Evolutionary conservation across 1,140 invertebrate species (phyloP), one percentile per base, ranked within the genome.

Genomic region (Pollicipes pollicipes): DNA sequence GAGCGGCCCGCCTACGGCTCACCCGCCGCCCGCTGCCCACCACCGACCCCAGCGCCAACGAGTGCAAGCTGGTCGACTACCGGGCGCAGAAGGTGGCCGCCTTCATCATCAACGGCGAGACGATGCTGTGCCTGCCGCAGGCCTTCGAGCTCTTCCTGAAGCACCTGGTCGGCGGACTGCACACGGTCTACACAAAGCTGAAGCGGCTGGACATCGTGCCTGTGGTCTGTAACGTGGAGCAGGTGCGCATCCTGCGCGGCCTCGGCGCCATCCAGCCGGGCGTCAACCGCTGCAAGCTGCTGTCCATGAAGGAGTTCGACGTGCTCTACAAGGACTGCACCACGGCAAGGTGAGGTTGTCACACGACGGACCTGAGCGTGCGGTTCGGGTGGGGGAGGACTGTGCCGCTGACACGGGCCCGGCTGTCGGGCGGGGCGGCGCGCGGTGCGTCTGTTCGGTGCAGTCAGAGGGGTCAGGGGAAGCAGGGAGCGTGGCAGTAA

Each of bases 321-420:
- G 87, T 95, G 71, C 88, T 99, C 68, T 98, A 97, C 84, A 90
- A 94, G 80, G 97, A 99, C 86, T 99, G 97, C 87, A 98, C 96
- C 73, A 98, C 95, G 77, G 95, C 95, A 86, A 97, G 95, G 97
- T 99, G 27, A 66, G 64, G 24, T 27, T n/a, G n/a, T n/a, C n/a
- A n/a, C n/a, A n/a, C n/a, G n/a, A n/a, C n/a, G n/a, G n/a, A n/a
- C n/a, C n/a, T n/a, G n/a, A n/a, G n/a, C n/a, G n/a, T n/a, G n/a
- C n/a, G n/a, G n/a, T n/a, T n/a, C n/a, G n/a, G n/a, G n/a, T n/a
- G n/a, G n/a, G n/a, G n/a, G n/a, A n/a, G n/a, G n/a, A n/a, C n/a
- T n/a, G n/a, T n/a, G n/a, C n/a, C n/a, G n/a, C n/a, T n/a, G n/a
- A n/a, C n/a, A n/a, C n/a, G n/a, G n/a, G n/a, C n/a, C n/a, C n/a